Evolutionary conservation across 2,888 invertebrate genomes (phyloP).

Genomic region (Eudemis profundana): DNA sequence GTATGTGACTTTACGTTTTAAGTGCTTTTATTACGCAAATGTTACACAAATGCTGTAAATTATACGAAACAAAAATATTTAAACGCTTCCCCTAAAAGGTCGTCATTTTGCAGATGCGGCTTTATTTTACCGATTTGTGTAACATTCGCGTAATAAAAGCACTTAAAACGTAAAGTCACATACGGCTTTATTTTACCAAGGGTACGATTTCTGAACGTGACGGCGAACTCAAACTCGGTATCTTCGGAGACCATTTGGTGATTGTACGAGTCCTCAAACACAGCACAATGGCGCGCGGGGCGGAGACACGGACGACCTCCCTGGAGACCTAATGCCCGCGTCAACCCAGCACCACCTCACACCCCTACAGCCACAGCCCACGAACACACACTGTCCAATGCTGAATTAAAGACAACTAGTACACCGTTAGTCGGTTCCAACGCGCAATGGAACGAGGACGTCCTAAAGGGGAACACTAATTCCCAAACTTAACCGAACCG

Average conservation of each 20-base stretch:
- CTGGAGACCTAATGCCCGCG: slow-evolving; percentile 55
- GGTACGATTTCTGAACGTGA: background rate
- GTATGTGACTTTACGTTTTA: too few species aligned
- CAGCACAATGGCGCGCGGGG: slow-evolving; percentile 50
- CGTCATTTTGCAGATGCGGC: too few species aligned
- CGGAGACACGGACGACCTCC: slow-evolving; percentile 58
- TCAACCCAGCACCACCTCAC: slow-evolving; percentile 41
- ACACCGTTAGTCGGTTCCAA: background rate
- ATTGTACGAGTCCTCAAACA: slow-evolving; percentile 22
- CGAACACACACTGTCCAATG: background rate
- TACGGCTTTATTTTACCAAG: too few species aligned
- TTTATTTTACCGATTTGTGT: too few species aligned
- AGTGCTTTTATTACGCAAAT: too few species aligned
- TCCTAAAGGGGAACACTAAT: background rate
- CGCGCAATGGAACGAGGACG: slow-evolving; percentile 6
- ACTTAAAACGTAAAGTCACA: too few species aligned
- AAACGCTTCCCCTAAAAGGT: too few species aligned
- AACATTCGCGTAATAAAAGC: too few species aligned
- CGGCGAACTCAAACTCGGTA: background rate
- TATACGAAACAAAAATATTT: too few species aligned
- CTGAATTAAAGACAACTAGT: background rate
- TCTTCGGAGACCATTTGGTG: slow-evolving; percentile 15
- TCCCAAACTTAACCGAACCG: slow-evolving; percentile 44
- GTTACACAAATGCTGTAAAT: too few species aligned
- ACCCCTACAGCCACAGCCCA: slow-evolving; percentile 34